Base-by-base conservation (phyloP, 2,797 vertebrate species). In the Hephaestus fuliginosus region DNA sequence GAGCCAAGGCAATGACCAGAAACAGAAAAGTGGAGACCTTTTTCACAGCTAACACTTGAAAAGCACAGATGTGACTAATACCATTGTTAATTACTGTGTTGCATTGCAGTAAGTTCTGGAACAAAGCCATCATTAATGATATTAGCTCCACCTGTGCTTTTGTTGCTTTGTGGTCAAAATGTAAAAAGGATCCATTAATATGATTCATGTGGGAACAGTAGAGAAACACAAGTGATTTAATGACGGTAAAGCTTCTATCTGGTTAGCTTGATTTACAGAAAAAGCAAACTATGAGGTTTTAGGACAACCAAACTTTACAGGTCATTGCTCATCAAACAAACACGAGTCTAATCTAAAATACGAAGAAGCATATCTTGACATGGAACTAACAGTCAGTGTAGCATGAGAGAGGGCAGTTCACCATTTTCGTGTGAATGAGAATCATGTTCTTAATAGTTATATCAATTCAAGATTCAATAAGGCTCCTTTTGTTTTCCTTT, bases 91-190 rank as follows among this genome's bases (percentile, higher is more conserved):
- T 44, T 41, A 11, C 18, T 12, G 39, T 1, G 15, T 48, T 61
- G 55, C 61, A 43, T 4, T 44, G 44, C 56, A 76, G 66, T 76
- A 13, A 75, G 73, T 39, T 70, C 39, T 77, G 17, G 12, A 70
- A 58, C 9, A 5, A 9, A 25, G 36, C 30, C 46, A 48, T 43
- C 1, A 28, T 33, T 62, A 41, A 46, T 53, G 43, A 74, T 76
- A 48, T 64, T 1, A 75, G 33, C 48, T 33, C 7, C 22, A 69
- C 55, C 41, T 62, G 3, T 39, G 51, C 7, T 57, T 74, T 76
- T 74, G 5, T 43, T 67, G 39, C 49, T 41, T 43, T 20, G 9
- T 64, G 51, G 41, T 61, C 30, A 25, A 71, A 75, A 62, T 25
- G 13, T 25, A 36, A 70, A 66, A 46, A 52, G 44, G 12, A 44